Conservation (phyloP, 37 sponge, comb jelly and placozoan genomes). For the Axinella damicornis region DNA sequence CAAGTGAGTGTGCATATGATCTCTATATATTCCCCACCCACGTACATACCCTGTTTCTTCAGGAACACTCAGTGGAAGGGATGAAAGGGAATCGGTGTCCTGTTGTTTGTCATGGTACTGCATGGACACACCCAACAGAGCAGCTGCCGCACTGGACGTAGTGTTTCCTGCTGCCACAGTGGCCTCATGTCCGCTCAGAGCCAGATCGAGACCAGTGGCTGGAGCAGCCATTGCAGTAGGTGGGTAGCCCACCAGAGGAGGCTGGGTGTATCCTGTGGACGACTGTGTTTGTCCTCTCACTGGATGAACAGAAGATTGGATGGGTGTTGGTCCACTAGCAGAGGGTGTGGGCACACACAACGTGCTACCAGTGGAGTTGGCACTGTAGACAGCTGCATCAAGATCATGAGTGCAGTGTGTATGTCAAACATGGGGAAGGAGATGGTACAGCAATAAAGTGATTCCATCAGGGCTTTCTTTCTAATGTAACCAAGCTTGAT, state of each 20-base stretch:
- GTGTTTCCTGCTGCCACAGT: too few relatives aligned
- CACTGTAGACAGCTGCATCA: not conserved
- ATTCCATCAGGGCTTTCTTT: too few relatives aligned
- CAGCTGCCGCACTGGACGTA: not conserved
- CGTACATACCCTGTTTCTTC: slow-evolving; percentile 36
- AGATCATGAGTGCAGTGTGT: not conserved
- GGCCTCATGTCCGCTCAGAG: too few relatives aligned
- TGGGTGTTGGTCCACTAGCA: not conserved
- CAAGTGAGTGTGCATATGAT: too few relatives aligned
- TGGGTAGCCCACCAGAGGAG: not conserved
- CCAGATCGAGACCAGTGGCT: too few relatives aligned
- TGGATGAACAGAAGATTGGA: not conserved
- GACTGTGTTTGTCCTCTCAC: not conserved
- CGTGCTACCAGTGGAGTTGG: slow-evolving; percentile 1
- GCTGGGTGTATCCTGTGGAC: not conserved
- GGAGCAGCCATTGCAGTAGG: too few relatives aligned
- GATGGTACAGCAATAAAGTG: too few relatives aligned
- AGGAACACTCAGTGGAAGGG: slow-evolving; percentile 67
- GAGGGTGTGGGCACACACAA: not conserved
- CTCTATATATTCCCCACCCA: too few relatives aligned
- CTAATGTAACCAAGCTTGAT: too few relatives aligned
- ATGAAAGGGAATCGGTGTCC: slow-evolving; percentile 64
- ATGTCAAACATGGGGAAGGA: too few relatives aligned
- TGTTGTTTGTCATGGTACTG: too few relatives aligned
- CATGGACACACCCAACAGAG: not conserved